Base-by-base conservation (phyloP, 2,113 vertebrate species). In the Sapayoa aenigma region DNA sequence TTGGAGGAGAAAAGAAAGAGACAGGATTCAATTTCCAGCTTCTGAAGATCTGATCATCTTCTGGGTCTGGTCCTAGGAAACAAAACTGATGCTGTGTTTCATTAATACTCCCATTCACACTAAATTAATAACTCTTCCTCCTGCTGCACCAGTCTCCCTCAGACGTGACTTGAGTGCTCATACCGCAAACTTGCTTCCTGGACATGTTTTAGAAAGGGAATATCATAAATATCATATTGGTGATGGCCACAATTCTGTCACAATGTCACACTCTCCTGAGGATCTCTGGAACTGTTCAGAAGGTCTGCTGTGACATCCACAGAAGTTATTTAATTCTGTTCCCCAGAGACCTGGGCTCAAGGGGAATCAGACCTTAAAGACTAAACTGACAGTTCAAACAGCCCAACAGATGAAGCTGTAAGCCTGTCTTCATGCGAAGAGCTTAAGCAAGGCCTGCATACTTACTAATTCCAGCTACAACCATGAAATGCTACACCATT, bases 361-460 rank as follows among this genome's bases (percentile, higher is more conserved):
- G 65, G 27, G 52, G 58, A 79, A 83, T 84, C 39, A 91, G 92
- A 86, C 50, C 56, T 85, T 91, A 90, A 95, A 94, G 56, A 92
- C 77, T 78, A 87, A 72, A 92, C 23, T 95, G 78, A 75, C n/a
- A 41, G n/a, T 90, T 94, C 79, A 72, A 90, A 18, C 28, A 63
- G 78, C 41, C 33, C 52, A 21, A 73, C 76, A 58, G 59, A 92
- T 11, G 41, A 90, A 39, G 44, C 68, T 88, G 83, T 87, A 94
- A 89, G 81, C 77, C 33, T 84, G 28, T 65, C 11, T 7, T 83
- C 27, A 10, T 81, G 41, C 93, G 63, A 91, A 90, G 91, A 82
- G 76, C 42, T 94, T 79, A 95, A 97, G 90, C 62, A 84, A 86
- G 62, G 59, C 84, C 46, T 80, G 83, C 78, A 63, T 63, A 37